Percentiles rank a stretch among this genome's conserved stretches.
Conservation (phyloP, 2,888 invertebrate species). For the Drosophila mayaguana region DNA sequence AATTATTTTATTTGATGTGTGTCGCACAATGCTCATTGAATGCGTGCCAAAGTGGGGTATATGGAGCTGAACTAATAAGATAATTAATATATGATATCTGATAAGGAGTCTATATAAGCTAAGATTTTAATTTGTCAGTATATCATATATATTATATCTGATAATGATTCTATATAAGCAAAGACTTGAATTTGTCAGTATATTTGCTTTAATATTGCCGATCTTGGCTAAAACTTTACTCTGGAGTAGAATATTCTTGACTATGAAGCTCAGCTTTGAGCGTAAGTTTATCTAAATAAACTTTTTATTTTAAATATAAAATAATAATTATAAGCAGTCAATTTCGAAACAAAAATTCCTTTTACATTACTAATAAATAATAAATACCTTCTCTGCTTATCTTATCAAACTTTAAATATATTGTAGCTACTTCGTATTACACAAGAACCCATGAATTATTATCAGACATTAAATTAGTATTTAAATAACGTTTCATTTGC, state of each 20-base stretch:
- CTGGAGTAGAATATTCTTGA: no score
- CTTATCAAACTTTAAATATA: neutral
- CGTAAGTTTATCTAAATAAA: no score
- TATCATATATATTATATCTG: no score
- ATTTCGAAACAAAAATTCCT: neutral
- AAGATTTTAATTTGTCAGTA: no score
- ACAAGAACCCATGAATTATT: neutral
- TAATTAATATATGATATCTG: no score
- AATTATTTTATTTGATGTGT: conserved; percentile 4
- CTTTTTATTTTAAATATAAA: no score
- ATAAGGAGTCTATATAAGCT: no score
- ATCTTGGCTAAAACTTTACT: no score
- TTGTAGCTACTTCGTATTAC: neutral
- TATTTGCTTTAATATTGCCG: no score
- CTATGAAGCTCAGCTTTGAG: no score
- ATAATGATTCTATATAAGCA: no score
- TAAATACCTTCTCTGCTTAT: neutral
- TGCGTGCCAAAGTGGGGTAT: neutral
- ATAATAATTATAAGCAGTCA: neutral
- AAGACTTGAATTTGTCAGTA: no score
- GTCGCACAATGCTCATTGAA: neutral
- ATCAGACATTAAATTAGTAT: conserved; percentile 21
- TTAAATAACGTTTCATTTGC: conserved; percentile 6
- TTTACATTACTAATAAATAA: neutral
- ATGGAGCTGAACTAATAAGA: neutral